Base-by-base conservation (phyloP, 1,140 invertebrate genomes). In the Drosophila insularis region DNA sequence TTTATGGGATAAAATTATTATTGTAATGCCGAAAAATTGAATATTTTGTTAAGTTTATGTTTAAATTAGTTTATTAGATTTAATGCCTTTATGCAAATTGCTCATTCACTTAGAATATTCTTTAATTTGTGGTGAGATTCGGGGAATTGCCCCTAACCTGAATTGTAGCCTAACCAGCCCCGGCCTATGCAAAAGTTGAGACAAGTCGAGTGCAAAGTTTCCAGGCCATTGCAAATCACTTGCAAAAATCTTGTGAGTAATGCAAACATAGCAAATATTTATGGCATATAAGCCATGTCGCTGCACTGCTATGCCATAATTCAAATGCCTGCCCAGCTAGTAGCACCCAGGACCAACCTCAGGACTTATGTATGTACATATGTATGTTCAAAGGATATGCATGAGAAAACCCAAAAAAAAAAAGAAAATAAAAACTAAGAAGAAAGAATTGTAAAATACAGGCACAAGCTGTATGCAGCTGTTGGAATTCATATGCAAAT, bases 261-360 rank as follows among this genome's bases (percentile, higher is more conserved):
- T 87, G 84, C 85, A 89, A 87, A 78, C 85, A 89, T 71, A 68
- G 80, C 78, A 89, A 89, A 87, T 84, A 87, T 87, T 89, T 87
- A 87, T 87, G 77, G 76, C 73, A 74, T 80, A 84, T 80, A 87
- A 82, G 80, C 84, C 82, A 70, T 84, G 84, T 72, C 61, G 67
- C 77, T 80, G 80, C 77, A 79, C 80, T 89, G 81, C 80, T 84
- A 84, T 84, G 85, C 74, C 80, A 89, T 89, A 89, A 89, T 89
- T 89, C 80, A 89, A 89, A 89, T 84, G 84, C 68, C 69, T 58
- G 64, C 66, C 65, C 62, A 64, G 4, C 23, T 46, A 73, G 74
- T 27, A 1, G 23, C 4, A 74, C 31, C 79, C 56, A 71, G 55
- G 61, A 55, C 43, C 11, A 10, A 10, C 19, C 43, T 21, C 19